Evolutionary conservation across 2,888 invertebrate species (phyloP), one percentile per base, ranked within the genome.

Genomic region (Sinotaia quadrata): DNA sequence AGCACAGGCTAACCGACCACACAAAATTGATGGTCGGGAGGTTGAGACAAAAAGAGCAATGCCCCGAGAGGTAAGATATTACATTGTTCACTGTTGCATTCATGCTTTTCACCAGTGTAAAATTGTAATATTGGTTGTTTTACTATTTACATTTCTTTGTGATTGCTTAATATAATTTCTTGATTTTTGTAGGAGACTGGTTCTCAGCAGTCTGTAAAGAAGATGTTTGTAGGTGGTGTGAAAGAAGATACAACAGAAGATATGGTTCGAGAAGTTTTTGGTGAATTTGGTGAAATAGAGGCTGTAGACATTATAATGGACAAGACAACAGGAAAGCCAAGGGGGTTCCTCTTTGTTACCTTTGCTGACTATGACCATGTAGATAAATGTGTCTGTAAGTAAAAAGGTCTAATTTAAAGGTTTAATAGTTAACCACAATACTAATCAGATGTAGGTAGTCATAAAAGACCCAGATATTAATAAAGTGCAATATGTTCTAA

Each of bases 31-130:
- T 89, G 96, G 95, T 62, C 91, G 96, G 78, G 94, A 96, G 65
- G 98, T 99, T 1, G 98, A 99, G 88, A 96, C 98, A 0, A 99
- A 99, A 88, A 90, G 98, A 76, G 98, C 98, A 49, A 97, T 98
- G 37, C 98, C 98, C 2, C 92, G 96, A 82, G 91, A 91, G 78
- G 91, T 90, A 56, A 51, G 72, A 41, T 24, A 29, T 31, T 41
- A n/a, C n/a, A n/a, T n/a, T n/a, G n/a, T n/a, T n/a, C n/a, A n/a
- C n/a, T n/a, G n/a, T n/a, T n/a, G n/a, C n/a, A n/a, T n/a, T n/a
- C n/a, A n/a, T n/a, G n/a, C n/a, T n/a, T n/a, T n/a, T n/a, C n/a
- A n/a, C n/a, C n/a, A n/a, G n/a, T n/a, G n/a, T n/a, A n/a, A n/a
- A n/a, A n/a, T n/a, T n/a, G n/a, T n/a, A n/a, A n/a, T n/a, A n/a